Percentiles rank a stretch among this genome's conserved stretches.
Evolutionary conservation across 2,888 invertebrate species (phyloP).

Genomic region (Tetragonula carbonaria): DNA sequence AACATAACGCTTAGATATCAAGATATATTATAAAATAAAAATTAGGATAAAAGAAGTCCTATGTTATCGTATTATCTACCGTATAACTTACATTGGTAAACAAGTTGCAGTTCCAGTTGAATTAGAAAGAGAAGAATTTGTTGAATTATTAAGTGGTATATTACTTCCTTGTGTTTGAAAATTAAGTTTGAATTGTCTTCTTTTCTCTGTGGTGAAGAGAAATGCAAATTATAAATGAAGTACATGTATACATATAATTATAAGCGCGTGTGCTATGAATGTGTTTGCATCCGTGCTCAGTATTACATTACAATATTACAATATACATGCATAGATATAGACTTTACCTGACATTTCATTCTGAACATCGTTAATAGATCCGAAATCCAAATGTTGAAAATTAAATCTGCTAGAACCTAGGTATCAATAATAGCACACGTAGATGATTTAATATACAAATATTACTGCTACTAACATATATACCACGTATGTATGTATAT

Average conservation of each 20-base stretch:
- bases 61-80: neutral
- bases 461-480: too few species aligned
- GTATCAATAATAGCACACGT: constrained; percentile 6
- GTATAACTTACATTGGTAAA: constrained; percentile 70
- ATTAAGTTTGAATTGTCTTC: constrained; percentile 87
- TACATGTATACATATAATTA: neutral
- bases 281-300: neutral
- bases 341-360: constrained; percentile 81
- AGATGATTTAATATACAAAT: neutral
- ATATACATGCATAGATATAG: neutral
- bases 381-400: constrained; percentile 81
- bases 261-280: too few species aligned
- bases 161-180: constrained; percentile 83
- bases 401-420: constrained; percentile 80
- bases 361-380: constrained; percentile 81
- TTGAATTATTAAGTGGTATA: constrained; percentile 82
- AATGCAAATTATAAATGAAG: constrained; percentile 2
- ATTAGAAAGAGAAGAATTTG: constrained; percentile 85
- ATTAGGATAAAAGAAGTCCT: too few species aligned
- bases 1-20: too few species aligned
- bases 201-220: constrained; percentile 83
- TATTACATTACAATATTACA: neutral
- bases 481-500: neutral
- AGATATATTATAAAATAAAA: too few species aligned
- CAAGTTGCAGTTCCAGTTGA: constrained; percentile 76